Conservation (phyloP, 1,140 invertebrate species). For the Eupeodes corollae region DNA sequence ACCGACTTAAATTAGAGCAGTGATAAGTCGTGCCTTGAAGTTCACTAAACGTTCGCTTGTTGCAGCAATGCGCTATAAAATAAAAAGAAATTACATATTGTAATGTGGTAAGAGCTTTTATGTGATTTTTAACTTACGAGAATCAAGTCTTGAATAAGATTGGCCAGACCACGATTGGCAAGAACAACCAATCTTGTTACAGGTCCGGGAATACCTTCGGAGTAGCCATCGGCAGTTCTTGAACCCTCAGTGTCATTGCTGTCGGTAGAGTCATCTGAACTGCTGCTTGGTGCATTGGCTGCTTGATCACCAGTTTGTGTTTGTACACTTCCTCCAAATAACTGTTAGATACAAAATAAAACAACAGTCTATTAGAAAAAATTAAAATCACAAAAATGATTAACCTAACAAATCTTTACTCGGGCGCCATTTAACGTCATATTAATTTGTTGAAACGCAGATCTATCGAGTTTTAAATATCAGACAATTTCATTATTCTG, state of each 20-base stretch:
- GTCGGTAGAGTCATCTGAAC: slow-evolving; percentile 32
- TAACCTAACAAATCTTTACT: too few relatives aligned
- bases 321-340: slow-evolving; percentile 55
- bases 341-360: slow-evolving; percentile 40
- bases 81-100: slow-evolving; percentile 4
- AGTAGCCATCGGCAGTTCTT: slow-evolving; percentile 48
- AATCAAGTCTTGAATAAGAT: slow-evolving; percentile 74
- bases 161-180: slow-evolving; percentile 70
- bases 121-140: slow-evolving; percentile 44
- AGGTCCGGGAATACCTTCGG: slow-evolving; percentile 70
- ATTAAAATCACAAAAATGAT: too few relatives aligned
- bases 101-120: too few relatives aligned
- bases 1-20: slow-evolving; percentile 62
- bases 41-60: slow-evolving; percentile 80
- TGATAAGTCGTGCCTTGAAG: slow-evolving; percentile 80
- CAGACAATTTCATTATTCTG: too few relatives aligned
- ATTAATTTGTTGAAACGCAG: too few relatives aligned
- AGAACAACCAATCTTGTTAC: slow-evolving; percentile 73
- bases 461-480: too few relatives aligned
- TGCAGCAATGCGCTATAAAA: slow-evolving; percentile 60
- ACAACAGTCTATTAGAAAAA: not conserved
- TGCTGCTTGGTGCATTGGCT: slow-evolving; percentile 40
- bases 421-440: too few relatives aligned
- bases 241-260: slow-evolving; percentile 17
- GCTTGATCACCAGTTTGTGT: slow-evolving; percentile 47